phyloP scores from a whole-genome alignment of 2,113 vertebrate genomes.

The Rutilus rutilus region DNA sequence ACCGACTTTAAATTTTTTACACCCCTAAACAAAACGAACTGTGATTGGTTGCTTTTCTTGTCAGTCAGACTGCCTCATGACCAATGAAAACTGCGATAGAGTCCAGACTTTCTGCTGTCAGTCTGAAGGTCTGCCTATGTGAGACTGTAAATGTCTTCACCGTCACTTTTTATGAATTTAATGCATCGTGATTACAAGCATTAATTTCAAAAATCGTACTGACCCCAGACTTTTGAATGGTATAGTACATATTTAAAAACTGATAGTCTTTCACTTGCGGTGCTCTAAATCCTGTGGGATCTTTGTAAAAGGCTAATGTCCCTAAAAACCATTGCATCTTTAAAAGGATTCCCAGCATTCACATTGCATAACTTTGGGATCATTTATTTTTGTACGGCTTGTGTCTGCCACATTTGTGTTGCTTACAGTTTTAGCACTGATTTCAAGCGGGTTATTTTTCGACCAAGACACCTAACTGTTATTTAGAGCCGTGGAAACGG shows the following conservation, averaged over 20 bases:
- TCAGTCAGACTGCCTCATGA: no score
- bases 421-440: conserved; percentile 6
- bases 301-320: neutral
- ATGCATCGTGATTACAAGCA: neutral
- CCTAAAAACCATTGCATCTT: neutral
- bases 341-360: neutral
- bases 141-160: neutral
- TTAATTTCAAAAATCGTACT: neutral
- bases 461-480: neutral
- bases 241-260: no score
- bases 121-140: no score
- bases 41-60: no score
- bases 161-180: neutral
- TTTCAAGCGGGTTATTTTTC: conserved; percentile 34
- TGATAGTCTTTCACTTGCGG: no score
- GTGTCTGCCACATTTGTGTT: neutral
- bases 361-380: neutral
- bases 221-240: no score
- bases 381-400: neutral
- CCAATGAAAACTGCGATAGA: no score
- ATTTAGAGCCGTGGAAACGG: conserved; percentile 5
- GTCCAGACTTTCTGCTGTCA: no score
- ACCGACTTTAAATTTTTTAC: no score
- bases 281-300: no score
- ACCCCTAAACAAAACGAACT: no score